These are phyloP conservation scores for Brachionus calyciflorus DNA, from an alignment of 1,140 invertebrate species.

Conservation along the genomic window DNA sequence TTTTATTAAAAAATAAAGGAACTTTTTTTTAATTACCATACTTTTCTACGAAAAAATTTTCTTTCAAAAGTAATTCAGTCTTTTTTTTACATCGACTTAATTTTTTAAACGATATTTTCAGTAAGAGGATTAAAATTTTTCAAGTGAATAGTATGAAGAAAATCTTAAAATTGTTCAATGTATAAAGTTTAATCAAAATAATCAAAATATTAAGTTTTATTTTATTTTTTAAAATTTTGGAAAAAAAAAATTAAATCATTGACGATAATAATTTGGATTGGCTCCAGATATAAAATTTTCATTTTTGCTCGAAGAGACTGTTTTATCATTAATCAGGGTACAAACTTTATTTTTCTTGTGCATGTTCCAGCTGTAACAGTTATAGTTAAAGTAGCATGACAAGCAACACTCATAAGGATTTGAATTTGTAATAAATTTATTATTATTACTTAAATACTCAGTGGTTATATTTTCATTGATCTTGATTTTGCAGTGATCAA, in stretches of 20 bases:
- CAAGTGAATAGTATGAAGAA: too few relatives aligned
- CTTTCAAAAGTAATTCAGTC: too few relatives aligned
- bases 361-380: neutral
- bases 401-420: neutral
- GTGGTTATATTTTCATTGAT: neutral
- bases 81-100: too few relatives aligned
- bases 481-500: neutral
- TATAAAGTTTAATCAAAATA: too few relatives aligned
- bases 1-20: too few relatives aligned
- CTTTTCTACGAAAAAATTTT: too few relatives aligned
- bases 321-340: neutral
- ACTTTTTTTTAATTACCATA: too few relatives aligned
- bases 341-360: neutral
- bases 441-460: neutral
- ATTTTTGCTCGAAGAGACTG: neutral
- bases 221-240: neutral
- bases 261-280: neutral
- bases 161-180: too few relatives aligned
- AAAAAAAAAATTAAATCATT: neutral
- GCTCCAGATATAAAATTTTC: conserved; percentile 13
- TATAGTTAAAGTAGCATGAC: neutral
- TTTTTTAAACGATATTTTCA: too few relatives aligned
- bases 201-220: too few relatives aligned
- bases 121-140: too few relatives aligned
- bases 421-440: neutral